Conservation (phyloP, 37 sponge, comb jelly and placozoan genomes). For the Hormiphora californensis region DNA sequence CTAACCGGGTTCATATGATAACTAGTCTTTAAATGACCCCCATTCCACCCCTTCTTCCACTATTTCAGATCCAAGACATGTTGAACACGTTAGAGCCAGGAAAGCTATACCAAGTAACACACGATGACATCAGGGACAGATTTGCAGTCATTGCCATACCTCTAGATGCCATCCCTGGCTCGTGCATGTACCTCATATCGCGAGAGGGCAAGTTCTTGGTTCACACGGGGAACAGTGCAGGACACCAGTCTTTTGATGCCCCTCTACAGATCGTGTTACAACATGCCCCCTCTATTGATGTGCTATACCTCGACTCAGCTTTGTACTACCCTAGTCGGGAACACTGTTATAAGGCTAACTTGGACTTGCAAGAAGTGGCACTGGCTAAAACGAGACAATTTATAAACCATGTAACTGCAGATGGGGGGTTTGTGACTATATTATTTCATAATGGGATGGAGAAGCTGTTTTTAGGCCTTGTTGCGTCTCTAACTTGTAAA, state of each 20-base stretch:
- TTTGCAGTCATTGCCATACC: conserved; percentile 24
- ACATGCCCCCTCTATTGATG: neutral
- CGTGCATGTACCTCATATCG: conserved; percentile 37
- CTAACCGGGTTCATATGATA: no score
- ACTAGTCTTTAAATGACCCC: no score
- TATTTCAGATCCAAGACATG: conserved; percentile 45
- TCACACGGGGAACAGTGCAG: conserved; percentile 29
- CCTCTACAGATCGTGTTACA: neutral
- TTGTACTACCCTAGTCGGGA: neutral
- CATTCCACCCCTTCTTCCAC: no score
- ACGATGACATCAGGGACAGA: neutral
- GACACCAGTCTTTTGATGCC: neutral
- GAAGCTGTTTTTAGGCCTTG: neutral
- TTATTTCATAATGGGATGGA: conserved; percentile 15
- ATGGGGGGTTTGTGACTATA: neutral
- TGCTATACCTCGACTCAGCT: conserved; percentile 5
- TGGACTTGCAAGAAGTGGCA: neutral
- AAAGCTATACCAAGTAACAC: neutral
- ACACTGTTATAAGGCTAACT: neutral
- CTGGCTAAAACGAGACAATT: neutral
- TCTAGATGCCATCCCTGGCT: conserved; percentile 39
- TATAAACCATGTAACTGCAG: neutral
- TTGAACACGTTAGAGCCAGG: neutral
- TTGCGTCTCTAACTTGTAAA: conserved; percentile 5
- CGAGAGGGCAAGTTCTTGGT: neutral